These are phyloP conservation scores for Anhinga anhinga DNA, from an alignment of 2,113 vertebrate species.

Conservation along the genomic window DNA sequence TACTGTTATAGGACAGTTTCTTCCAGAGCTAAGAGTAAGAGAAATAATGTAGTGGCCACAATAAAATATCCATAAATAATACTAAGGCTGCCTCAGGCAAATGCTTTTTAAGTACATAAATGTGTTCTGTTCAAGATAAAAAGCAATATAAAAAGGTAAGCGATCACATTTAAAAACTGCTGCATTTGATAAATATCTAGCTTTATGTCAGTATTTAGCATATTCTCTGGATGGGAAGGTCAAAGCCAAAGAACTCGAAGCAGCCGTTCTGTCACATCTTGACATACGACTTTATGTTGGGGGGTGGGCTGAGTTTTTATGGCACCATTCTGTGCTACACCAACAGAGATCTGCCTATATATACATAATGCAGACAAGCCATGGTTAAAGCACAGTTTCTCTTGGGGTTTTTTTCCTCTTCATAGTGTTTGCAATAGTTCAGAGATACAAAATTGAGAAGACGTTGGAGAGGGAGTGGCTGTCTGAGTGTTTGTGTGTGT, in stretches of 20 bases:
- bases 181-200: not conserved
- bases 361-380: not conserved
- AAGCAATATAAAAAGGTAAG: not conserved
- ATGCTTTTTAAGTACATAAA: not conserved
- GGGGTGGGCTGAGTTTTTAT: not conserved
- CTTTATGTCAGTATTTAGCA: not conserved
- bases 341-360: not conserved
- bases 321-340: not conserved
- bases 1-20: not conserved
- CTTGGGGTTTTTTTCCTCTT: not conserved
- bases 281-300: not conserved
- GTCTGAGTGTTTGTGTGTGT: not conserved
- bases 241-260: not conserved
- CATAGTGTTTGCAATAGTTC: not conserved
- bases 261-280: not conserved
- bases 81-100: not conserved
- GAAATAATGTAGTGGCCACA: not conserved
- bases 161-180: not conserved
- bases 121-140: not conserved
- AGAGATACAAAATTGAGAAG: not conserved
- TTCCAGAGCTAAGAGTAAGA: not conserved
- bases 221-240: not conserved
- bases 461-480: not conserved
- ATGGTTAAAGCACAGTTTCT: not conserved
- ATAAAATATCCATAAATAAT: constrained; percentile 14